Evolutionary conservation across 2,797 vertebrate genomes (phyloP), one percentile per base, ranked within the genome.

Genomic region (Acrossocheilus fasciatus): DNA sequence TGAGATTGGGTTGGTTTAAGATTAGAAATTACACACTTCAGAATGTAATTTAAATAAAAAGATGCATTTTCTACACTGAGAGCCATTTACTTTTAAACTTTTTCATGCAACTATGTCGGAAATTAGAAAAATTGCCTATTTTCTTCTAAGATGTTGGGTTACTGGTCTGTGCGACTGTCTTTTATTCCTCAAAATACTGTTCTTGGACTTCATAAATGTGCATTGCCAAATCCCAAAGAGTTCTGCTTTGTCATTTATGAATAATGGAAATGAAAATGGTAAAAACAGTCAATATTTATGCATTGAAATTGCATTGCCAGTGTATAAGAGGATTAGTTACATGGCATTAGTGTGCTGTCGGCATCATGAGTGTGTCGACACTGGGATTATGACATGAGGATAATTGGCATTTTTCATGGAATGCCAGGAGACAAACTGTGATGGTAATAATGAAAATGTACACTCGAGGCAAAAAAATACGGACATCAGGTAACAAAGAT

Each of bases 251-350:
- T 68, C 62, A 50, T 50, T 34, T 68, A 68, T 50, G 62, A 81
- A 68, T 81, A 66, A 68, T 66, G 10, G 41, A 45, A 41, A 66
- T 47, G 9, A 20, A 47, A 81, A 66, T 68, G 76, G 47, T 62
- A 43, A 74, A 79, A 89, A 85, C 74, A 62, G 78, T 87, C 79
- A 68, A 83, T 75, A 47, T 90, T 82, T 69, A 83, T 80, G 85
- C 82, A 85, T 68, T 57, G 52, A 59, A 88, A 87, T 80, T 87
- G 79, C 52, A 70, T 75, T 54, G 84, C 66, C 45, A 57, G 66
- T 80, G 45, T 72, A 69, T 86, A 88, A 88, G 83, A 90, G 87
- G 86, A 88, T 90, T 88, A 90, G 83, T 83, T 82, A 72, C 79
- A 87, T 77, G 79, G 81, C 34, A 88, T 86, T 86, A 86, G 77